Evolutionary conservation across 2,797 vertebrate species (phyloP).

Genomic region (Liasis olivaceus): DNA sequence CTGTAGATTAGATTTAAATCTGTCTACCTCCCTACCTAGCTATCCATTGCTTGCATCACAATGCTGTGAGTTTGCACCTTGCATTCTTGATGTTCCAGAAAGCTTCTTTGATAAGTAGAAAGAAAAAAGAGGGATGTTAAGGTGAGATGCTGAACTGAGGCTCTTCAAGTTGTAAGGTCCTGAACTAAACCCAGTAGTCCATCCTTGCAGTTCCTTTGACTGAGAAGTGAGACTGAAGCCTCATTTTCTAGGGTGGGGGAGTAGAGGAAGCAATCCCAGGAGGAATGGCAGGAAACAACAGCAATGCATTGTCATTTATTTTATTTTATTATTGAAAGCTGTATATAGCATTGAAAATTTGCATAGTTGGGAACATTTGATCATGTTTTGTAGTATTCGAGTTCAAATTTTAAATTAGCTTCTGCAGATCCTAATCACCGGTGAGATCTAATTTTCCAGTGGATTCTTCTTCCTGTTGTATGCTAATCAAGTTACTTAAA

Average conservation of each 20-base stretch:
- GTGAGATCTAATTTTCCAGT: constrained; percentile 44
- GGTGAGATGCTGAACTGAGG: background rate
- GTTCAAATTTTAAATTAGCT: constrained; percentile 8
- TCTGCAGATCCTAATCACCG: background rate
- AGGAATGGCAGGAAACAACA: no score
- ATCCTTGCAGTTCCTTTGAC: background rate
- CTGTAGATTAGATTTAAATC: background rate
- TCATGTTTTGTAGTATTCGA: background rate
- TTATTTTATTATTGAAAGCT: background rate
- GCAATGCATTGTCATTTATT: background rate
- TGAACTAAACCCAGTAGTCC: background rate
- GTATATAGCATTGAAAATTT: background rate
- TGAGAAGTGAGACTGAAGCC: background rate
- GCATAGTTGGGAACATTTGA: background rate
- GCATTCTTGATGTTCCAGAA: background rate
- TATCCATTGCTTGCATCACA: background rate
- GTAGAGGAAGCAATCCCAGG: background rate
- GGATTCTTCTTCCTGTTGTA: constrained; percentile 41
- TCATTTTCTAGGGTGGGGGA: background rate
- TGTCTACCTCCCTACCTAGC: background rate
- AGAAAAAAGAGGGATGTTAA: background rate
- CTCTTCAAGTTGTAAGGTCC: background rate
- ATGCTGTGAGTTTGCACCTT: background rate
- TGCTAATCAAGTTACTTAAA: constrained; percentile 52
- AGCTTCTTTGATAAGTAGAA: background rate